Evolutionary conservation across 2,797 vertebrate species (phyloP).

Genomic region (Brachyrhaphis roseni): DNA sequence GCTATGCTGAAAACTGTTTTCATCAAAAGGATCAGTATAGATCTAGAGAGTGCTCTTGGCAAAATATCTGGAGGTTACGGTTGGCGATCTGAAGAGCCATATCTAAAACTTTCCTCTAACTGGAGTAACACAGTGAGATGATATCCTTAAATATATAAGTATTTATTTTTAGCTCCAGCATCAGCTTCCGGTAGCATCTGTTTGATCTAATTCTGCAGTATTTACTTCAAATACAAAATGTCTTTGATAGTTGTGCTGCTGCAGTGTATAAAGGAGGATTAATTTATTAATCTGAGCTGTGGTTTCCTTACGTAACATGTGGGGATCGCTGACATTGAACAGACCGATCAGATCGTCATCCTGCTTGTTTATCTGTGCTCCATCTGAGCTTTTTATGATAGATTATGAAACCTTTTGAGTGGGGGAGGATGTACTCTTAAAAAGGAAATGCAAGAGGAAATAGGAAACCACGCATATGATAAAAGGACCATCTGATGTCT

Average conservation of each 20-base stretch:
- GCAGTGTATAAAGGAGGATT: neutral
- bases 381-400: neutral
- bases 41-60: neutral
- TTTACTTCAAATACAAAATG: slow-evolving; percentile 29
- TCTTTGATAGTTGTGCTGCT: neutral
- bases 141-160: neutral
- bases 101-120: neutral
- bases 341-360: neutral
- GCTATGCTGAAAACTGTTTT: neutral
- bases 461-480: neutral
- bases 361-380: slow-evolving; percentile 9
- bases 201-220: neutral
- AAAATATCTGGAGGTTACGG: neutral
- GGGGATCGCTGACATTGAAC: slow-evolving; percentile 6
- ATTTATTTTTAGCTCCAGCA: neutral
- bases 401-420: neutral
- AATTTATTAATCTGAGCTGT: slow-evolving; percentile 12
- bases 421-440: slow-evolving; percentile 3
- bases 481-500: neutral
- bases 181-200: slow-evolving; percentile 21
- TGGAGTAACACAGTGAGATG: neutral
- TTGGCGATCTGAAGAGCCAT: neutral
- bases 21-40: neutral
- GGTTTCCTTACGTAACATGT: slow-evolving; percentile 12
- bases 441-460: slow-evolving; percentile 30